These are phyloP conservation scores for Xiphophorus maculatus DNA, from an alignment of 2,113 vertebrate species.

Conservation along the genomic window DNA sequence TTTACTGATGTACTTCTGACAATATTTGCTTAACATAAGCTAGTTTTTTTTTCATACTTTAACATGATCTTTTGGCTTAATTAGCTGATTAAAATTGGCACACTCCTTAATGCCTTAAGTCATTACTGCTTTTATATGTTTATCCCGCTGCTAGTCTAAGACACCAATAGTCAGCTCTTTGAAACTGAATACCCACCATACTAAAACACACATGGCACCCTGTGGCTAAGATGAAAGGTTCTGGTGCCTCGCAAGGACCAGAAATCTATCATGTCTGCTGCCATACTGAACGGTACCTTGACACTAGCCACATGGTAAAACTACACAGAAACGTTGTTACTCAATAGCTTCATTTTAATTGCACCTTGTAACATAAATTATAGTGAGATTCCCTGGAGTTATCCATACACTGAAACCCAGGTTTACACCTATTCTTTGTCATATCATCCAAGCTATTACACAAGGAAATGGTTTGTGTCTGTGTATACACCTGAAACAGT, in stretches of 20 bases:
- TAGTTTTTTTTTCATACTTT: conserved; percentile 36
- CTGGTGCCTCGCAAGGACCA: conserved; percentile 52
- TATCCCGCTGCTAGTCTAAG: conserved; percentile 26
- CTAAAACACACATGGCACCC: conserved; percentile 7
- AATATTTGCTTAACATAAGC: conserved; percentile 31
- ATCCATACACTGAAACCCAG: background rate
- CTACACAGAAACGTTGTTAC: conserved; percentile 6
- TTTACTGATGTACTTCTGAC: conserved; percentile 41
- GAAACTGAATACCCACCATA: conserved; percentile 44
- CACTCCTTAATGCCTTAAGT: conserved; percentile 81
- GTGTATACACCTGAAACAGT: too few species aligned
- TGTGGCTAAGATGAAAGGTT: conserved; percentile 48
- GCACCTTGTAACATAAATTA: conserved; percentile 20
- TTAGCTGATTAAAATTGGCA: conserved; percentile 83
- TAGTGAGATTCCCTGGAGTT: background rate
- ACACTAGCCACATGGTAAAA: conserved; percentile 54
- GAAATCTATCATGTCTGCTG: conserved; percentile 60
- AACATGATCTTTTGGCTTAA: conserved; percentile 75
- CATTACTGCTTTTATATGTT: conserved; percentile 69
- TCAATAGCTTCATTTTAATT: conserved; percentile 44
- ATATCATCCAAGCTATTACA: background rate
- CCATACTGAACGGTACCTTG: conserved; percentile 16
- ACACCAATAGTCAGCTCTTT: conserved; percentile 29
- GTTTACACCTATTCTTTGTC: background rate
- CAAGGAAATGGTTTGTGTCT: background rate